These are phyloP conservation scores for Thalpophila matura DNA, from an alignment of 2,888 invertebrate genomes.

Conservation along the genomic window DNA sequence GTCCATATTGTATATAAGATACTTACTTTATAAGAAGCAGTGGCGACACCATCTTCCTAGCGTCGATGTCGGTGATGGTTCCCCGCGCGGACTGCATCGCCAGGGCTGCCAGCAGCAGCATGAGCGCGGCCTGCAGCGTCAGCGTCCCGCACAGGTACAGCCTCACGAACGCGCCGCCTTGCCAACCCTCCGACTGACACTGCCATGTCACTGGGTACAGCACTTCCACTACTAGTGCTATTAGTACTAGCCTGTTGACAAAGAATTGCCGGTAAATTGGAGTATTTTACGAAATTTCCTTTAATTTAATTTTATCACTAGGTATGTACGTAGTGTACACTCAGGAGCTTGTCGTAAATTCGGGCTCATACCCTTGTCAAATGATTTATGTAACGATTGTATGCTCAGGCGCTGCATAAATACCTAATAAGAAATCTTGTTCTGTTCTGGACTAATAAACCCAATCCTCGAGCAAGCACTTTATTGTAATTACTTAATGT, in stretches of 20 bases:
- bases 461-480: neutral
- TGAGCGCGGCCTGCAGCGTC: conserved; percentile 91
- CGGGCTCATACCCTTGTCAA: conserved; percentile 15
- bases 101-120: conserved; percentile 92
- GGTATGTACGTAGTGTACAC: no score
- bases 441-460: conserved; percentile 10
- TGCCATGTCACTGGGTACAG: conserved; percentile 93
- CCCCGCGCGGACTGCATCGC: conserved; percentile 94
- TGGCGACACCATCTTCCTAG: conserved; percentile 93
- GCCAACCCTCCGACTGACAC: conserved; percentile 93
- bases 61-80: conserved; percentile 94
- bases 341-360: no score
- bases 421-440: conserved; percentile 16
- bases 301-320: neutral
- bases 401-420: conserved; percentile 21
- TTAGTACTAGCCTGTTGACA: conserved; percentile 91
- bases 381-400: conserved; percentile 1
- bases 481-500: no score
- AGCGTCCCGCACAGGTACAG: conserved; percentile 94
- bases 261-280: neutral
- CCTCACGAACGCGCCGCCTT: conserved; percentile 93
- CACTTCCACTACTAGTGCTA: conserved; percentile 92
- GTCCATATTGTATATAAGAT: neutral
- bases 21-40: conserved; percentile 93
- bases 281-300: conserved; percentile 4